Conservation (phyloP, 2,888 invertebrate species). For the Acanthococcus lagerstroemiae region DNA sequence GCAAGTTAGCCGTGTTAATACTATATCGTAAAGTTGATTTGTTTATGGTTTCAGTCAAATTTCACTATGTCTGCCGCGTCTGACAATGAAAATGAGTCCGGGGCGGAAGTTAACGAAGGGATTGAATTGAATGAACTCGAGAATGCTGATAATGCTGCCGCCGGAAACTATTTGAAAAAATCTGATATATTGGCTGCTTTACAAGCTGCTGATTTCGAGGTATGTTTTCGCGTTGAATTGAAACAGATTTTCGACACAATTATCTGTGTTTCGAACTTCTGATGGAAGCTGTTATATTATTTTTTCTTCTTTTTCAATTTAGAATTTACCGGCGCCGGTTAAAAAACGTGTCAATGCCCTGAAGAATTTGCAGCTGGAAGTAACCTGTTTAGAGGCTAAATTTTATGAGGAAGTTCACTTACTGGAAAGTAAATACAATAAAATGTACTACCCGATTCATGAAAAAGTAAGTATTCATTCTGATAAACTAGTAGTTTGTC, state of each 20-base stretch:
- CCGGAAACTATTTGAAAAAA: slow-evolving; percentile 4
- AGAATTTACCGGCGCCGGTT: slow-evolving; percentile 59
- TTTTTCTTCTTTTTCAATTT: slow-evolving; percentile 32
- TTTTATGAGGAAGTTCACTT: slow-evolving; percentile 91
- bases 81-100: too few species aligned
- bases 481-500: background rate
- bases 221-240: slow-evolving; percentile 36
- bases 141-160: background rate
- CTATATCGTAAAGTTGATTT: too few species aligned
- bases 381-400: slow-evolving; percentile 76
- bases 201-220: slow-evolving; percentile 39
- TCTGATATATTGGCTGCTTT: slow-evolving; percentile 15
- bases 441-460: slow-evolving; percentile 64
- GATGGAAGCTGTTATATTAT: background rate
- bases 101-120: too few species aligned
- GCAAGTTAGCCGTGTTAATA: too few species aligned
- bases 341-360: slow-evolving; percentile 73
- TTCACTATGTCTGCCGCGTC: too few species aligned
- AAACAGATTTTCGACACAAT: background rate
- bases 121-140: too few species aligned
- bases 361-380: slow-evolving; percentile 74
- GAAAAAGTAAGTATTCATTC: slow-evolving; percentile 52
- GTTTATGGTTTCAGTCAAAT: too few species aligned
- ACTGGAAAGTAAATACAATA: slow-evolving; percentile 82
- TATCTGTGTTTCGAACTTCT: too few species aligned